A percentile compares a stretch with the other conserved stretches of the same genome.
Conservation (phyloP, 1,140 invertebrate genomes). For the Ceratoteleas bidentatus region DNA sequence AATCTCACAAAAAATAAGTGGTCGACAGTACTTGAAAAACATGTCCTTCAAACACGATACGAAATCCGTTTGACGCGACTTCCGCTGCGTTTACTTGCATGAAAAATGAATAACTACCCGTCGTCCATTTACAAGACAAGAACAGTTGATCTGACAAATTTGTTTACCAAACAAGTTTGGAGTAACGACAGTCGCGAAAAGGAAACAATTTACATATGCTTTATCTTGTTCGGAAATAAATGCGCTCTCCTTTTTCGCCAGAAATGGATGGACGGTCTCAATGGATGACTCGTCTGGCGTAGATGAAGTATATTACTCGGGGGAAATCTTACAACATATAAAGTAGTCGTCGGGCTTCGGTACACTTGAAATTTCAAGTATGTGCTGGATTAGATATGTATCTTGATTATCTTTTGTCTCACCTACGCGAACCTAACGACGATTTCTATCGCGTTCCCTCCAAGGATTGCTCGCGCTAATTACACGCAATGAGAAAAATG, state of each 20-base stretch:
- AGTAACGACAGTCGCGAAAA: slow-evolving; percentile 24
- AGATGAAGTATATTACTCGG: slow-evolving; percentile 76
- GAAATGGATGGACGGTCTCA: slow-evolving; percentile 58
- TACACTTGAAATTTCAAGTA: slow-evolving; percentile 65
- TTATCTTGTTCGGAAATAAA: slow-evolving; percentile 59
- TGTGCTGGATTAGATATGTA: slow-evolving; percentile 59
- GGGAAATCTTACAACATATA: slow-evolving; percentile 78
- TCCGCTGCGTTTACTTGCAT: slow-evolving; percentile 7
- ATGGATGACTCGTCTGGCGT: slow-evolving; percentile 65
- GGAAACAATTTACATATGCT: slow-evolving; percentile 57
- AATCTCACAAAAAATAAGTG: not conserved
- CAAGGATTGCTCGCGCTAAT: slow-evolving; percentile 35
- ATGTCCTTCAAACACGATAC: not conserved
- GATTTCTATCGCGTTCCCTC: slow-evolving; percentile 30
- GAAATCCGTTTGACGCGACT: not conserved
- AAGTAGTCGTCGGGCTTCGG: slow-evolving; percentile 50
- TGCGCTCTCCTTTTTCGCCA: slow-evolving; percentile 34
- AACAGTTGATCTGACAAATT: slow-evolving; percentile 48
- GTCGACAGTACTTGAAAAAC: not conserved
- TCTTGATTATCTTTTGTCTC: slow-evolving; percentile 64
- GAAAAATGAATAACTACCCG: slow-evolving; percentile 31
- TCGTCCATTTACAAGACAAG: slow-evolving; percentile 14
- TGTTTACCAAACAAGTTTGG: slow-evolving; percentile 43
- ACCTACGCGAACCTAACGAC: slow-evolving; percentile 22
- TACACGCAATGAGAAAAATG: slow-evolving; percentile 37